Evolutionary conservation across 1,140 invertebrate species (phyloP).

Genomic region (Antheraea mylitta): DNA sequence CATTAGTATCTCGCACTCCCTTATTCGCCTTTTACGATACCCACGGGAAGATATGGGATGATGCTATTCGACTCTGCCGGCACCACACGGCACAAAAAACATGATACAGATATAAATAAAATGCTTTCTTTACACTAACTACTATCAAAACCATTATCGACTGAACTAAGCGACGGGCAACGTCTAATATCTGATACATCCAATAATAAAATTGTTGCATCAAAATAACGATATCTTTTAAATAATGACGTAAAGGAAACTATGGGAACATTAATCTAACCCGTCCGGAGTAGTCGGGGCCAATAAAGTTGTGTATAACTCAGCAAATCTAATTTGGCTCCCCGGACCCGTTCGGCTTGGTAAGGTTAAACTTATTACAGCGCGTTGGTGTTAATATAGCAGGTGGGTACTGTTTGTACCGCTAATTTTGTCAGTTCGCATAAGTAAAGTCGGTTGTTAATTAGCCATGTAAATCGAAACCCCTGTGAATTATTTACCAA

Average conservation of each 20-base stretch:
- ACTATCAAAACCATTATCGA: too few relatives aligned
- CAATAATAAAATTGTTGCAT: not conserved
- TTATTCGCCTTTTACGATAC: too few relatives aligned
- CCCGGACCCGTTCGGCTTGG: constrained; percentile 31
- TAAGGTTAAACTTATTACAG: constrained; percentile 58
- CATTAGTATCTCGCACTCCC: too few relatives aligned
- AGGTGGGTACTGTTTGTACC: constrained; percentile 23
- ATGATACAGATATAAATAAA: too few relatives aligned
- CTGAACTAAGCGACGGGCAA: too few relatives aligned
- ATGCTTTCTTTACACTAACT: too few relatives aligned
- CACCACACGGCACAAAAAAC: too few relatives aligned
- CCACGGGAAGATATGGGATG: too few relatives aligned
- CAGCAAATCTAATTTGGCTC: constrained; percentile 64
- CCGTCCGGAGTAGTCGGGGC: constrained; percentile 43
- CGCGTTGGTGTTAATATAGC: constrained; percentile 49
- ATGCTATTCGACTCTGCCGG: too few relatives aligned
- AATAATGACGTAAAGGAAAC: constrained; percentile 45
- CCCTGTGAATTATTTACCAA: not conserved
- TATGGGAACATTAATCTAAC: constrained; percentile 59
- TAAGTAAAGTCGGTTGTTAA: not conserved
- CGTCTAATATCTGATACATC: too few relatives aligned
- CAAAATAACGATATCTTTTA: constrained; percentile 14
- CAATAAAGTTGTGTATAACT: constrained; percentile 69
- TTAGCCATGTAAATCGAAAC: constrained; percentile 2
- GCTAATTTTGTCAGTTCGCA: constrained; percentile 10